Conservation (phyloP, 1,140 invertebrate species). For the Argopecten irradians region DNA sequence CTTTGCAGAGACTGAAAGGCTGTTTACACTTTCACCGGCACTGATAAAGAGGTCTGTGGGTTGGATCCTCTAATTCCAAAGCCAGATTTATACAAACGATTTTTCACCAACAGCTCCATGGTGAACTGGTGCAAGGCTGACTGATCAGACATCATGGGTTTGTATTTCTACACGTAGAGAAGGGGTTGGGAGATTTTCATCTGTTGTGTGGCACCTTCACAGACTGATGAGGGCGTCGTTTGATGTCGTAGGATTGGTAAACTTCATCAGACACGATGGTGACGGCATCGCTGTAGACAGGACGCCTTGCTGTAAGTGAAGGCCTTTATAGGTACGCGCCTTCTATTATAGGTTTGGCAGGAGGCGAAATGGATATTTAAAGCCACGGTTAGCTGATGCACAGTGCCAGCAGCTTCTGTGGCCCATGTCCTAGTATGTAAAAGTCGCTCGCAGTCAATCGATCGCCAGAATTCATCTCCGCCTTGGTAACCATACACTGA, state of each 20-base stretch:
- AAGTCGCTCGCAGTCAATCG: background rate
- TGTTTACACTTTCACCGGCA: background rate
- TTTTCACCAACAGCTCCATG: background rate
- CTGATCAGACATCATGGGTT: background rate
- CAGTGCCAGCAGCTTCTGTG: background rate
- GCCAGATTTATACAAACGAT: background rate
- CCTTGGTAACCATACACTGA: background rate
- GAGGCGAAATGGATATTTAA: background rate
- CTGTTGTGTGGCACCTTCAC: background rate
- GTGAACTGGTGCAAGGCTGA: background rate
- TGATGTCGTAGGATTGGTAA: background rate
- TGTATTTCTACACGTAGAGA: background rate
- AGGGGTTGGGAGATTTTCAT: background rate
- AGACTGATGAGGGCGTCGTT: background rate
- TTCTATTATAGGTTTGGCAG: background rate
- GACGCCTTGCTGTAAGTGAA: background rate
- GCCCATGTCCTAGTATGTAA: background rate
- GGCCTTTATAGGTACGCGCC: background rate
- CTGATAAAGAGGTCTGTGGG: slow-evolving; percentile 5
- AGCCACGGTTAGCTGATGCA: background rate
- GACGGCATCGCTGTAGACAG: background rate
- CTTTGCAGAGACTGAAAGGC: too few species aligned
- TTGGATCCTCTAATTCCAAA: background rate
- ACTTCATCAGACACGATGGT: background rate
- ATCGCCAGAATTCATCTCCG: background rate